Evolutionary conservation across 2,888 invertebrate genomes (phyloP).

Genomic region (Drosophila eohydei): DNA sequence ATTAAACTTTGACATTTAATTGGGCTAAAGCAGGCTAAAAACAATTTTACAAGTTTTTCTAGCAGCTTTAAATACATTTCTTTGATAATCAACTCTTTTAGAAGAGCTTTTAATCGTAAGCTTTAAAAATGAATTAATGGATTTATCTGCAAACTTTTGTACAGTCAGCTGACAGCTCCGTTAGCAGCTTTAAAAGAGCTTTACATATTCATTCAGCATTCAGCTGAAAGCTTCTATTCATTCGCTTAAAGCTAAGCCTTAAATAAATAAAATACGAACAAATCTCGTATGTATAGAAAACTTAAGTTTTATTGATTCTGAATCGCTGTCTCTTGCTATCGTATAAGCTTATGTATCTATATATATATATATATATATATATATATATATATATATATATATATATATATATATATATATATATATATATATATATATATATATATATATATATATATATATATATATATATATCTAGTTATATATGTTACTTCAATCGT

Average conservation of each 20-base stretch:
- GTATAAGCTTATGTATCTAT: not conserved
- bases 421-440: not conserved
- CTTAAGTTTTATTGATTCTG: conserved; percentile 46
- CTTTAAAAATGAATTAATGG: not conserved
- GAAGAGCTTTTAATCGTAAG: not conserved
- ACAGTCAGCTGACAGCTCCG: not conserved
- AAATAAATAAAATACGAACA: conserved; percentile 10
- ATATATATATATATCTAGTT: conserved; percentile 8
- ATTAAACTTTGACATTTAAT: not conserved
- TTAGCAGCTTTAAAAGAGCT: not conserved
- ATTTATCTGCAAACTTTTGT: not conserved
- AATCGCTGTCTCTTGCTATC: conserved; percentile 44
- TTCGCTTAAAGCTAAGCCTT: conserved; percentile 3
- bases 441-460: not conserved
- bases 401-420: conserved; percentile 6
- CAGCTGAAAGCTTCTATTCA: not conserved
- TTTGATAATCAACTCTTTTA: too few species aligned
- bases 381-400: conserved; percentile 16
- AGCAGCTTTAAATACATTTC: not conserved
- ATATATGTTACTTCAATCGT: conserved; percentile 1
- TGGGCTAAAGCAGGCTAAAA: not conserved
- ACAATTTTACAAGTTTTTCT: too few species aligned
- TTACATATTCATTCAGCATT: not conserved
- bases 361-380: conserved; percentile 3
- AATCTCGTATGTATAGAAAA: conserved; percentile 16